phyloP scores from a whole-genome alignment of 2,797 vertebrate species.

The Acanthurus lineatus region DNA sequence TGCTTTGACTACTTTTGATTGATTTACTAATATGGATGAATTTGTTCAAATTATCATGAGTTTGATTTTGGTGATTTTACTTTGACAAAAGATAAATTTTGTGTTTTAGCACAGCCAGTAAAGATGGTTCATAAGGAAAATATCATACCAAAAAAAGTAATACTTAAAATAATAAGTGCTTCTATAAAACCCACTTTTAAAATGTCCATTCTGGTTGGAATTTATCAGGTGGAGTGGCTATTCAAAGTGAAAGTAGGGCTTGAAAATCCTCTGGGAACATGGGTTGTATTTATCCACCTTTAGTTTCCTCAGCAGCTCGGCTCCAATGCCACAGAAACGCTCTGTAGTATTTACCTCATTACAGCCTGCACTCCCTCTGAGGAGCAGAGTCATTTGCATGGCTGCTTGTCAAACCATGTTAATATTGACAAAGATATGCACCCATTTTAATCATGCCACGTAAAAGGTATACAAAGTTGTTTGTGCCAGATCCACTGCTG shows the following conservation, averaged over 20 bases:
- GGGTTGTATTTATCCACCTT: constrained; percentile 42
- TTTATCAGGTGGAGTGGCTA: constrained; percentile 36
- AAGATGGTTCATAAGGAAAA: constrained; percentile 8
- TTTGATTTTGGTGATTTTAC: neutral
- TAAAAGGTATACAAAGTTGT: constrained; percentile 71
- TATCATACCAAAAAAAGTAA: neutral
- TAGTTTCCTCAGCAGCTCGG: constrained; percentile 56
- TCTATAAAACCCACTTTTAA: constrained; percentile 40
- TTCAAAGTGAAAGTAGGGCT: constrained; percentile 45
- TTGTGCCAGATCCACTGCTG: constrained; percentile 57
- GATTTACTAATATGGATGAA: neutral
- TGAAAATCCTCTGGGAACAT: constrained; percentile 31
- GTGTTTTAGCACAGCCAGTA: neutral
- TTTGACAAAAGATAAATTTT: neutral
- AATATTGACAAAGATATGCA: constrained; percentile 77
- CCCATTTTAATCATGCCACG: constrained; percentile 69
- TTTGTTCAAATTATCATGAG: neutral
- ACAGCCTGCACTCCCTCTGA: constrained; percentile 51
- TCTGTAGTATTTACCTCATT: constrained; percentile 66
- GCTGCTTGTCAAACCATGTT: constrained; percentile 65
- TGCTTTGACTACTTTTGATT: neutral
- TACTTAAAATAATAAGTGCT: constrained; percentile 14
- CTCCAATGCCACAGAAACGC: constrained; percentile 43
- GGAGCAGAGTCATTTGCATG: constrained; percentile 65
- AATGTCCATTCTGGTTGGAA: constrained; percentile 38